Base-by-base conservation (phyloP, 2,797 vertebrate genomes). In the Girardinus metallicus region DNA sequence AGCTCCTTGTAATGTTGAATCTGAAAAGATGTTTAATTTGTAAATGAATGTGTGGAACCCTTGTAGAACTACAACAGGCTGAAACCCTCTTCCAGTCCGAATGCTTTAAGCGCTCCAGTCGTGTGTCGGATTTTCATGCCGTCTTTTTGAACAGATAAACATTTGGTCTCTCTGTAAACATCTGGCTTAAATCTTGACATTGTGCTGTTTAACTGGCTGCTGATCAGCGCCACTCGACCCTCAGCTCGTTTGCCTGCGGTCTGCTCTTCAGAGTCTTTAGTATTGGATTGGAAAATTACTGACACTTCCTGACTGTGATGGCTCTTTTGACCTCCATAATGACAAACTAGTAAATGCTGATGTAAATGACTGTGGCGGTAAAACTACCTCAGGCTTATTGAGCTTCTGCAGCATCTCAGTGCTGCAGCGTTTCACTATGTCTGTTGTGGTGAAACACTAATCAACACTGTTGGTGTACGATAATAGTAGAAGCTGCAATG, bases 111-210 rank as follows among this genome's bases (percentile, higher is more conserved):
- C n/a, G n/a, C 77, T 74, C 74, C 26, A 51, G 86, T 21, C 43
- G 41, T 34, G 1, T 77, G 1, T 75, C 70, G 2, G 18, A 46
- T 71, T 70, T 47, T 74, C 16, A 1, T 74, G 76, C 23, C 9
- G 44, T 64, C 49, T 76, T 46, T 72, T n/a, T 66, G 75, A 73
- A 31, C 79, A 83, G 79, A 87, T 80, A 74, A 86, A 82, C 82
- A 46, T 68, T 66, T 72, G 66, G 79, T 79, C 83, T 77, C 53
- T 44, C 36, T 29, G 76, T 60, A 39, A 47, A 39, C 62, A 49
- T 79, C 71, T 55, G 72, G 46, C 2, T 82, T 82, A 51, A 83
- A 83, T 85, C 84, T 75, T 57, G 57, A 49, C 49, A 62, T 75
- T 44, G 74, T 26, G 55, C 76, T 82, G 64, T 62, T 83, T 83